Percentiles rank a stretch among this genome's conserved stretches.
These are phyloP conservation scores for Antennarius maculatus DNA, from an alignment of 2,797 vertebrate genomes.

Conservation along the genomic window DNA sequence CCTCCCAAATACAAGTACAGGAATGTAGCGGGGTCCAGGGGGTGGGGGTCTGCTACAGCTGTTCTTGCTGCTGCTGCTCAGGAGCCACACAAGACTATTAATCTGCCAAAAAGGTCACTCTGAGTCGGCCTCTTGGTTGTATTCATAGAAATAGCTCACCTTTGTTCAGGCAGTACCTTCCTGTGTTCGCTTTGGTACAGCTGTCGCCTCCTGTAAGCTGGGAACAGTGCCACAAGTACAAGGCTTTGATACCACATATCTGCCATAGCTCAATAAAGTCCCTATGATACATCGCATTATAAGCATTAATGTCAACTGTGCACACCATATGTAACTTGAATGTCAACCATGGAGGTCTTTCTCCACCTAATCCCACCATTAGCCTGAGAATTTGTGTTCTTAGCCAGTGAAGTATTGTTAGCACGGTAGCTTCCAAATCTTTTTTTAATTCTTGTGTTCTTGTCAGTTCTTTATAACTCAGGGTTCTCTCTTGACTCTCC, in stretches of 20 bases:
- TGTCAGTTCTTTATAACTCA: constrained; percentile 14
- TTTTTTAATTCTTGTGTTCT: neutral
- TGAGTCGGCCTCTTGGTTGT: constrained; percentile 43
- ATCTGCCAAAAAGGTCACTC: constrained; percentile 70
- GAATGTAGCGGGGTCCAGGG: constrained; percentile 21
- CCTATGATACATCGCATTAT: neutral
- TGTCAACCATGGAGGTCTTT: too few species aligned
- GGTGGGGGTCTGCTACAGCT: constrained; percentile 45
- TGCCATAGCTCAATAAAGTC: constrained; percentile 14
- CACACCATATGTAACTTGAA: neutral
- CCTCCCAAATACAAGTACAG: constrained; percentile 35
- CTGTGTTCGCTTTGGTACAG: constrained; percentile 38
- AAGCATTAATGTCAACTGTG: neutral
- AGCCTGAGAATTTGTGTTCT: neutral
- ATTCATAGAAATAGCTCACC: constrained; percentile 51
- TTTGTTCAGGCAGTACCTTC: constrained; percentile 32
- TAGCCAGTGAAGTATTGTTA: neutral
- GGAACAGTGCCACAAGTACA: constrained; percentile 42
- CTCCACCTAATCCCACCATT: too few species aligned
- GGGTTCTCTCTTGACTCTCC: constrained; percentile 7
- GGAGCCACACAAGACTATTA: constrained; percentile 52
- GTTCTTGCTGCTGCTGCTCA: constrained; percentile 29
- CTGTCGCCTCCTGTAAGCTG: constrained; percentile 52
- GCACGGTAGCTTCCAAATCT: neutral
- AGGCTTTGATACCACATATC: constrained; percentile 17